phyloP scores from a whole-genome alignment of 1,140 invertebrate species.

The Drosophila nannoptera region DNA sequence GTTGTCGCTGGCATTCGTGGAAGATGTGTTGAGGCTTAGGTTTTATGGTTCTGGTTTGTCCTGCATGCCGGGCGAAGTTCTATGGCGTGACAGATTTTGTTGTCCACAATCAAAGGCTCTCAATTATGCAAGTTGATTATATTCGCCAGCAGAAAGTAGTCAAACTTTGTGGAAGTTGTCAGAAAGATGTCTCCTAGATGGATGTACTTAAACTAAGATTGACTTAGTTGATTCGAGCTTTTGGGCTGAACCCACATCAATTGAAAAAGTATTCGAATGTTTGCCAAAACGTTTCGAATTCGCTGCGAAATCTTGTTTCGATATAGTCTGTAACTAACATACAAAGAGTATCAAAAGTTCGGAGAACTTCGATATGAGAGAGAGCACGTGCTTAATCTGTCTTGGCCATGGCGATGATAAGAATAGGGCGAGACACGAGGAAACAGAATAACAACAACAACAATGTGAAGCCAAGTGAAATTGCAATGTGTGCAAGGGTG shows the following conservation, averaged over 20 bases:
- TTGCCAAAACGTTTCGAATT: too few species aligned
- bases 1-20: constrained; percentile 27
- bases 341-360: constrained; percentile 18
- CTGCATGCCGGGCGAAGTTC: constrained; percentile 40
- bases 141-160: constrained; percentile 38
- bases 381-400: constrained; percentile 18
- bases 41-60: constrained; percentile 15
- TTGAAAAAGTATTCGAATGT: not conserved
- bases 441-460: constrained; percentile 17
- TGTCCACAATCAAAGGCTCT: constrained; percentile 49
- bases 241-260: not conserved
- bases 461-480: constrained; percentile 49
- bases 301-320: too few species aligned
- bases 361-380: constrained; percentile 31
- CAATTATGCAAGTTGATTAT: constrained; percentile 61
- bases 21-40: constrained; percentile 5
- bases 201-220: not conserved
- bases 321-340: too few species aligned
- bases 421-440: not conserved
- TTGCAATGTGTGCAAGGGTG: constrained; percentile 52
- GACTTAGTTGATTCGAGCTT: not conserved
- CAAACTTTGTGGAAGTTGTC: constrained; percentile 45
- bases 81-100: constrained; percentile 58
- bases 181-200: constrained; percentile 4
- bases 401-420: constrained; percentile 27